A percentile compares a stretch with the other conserved stretches of the same genome.
Conservation (phyloP, 2,113 vertebrate genomes). For the Pelusios castaneus region DNA sequence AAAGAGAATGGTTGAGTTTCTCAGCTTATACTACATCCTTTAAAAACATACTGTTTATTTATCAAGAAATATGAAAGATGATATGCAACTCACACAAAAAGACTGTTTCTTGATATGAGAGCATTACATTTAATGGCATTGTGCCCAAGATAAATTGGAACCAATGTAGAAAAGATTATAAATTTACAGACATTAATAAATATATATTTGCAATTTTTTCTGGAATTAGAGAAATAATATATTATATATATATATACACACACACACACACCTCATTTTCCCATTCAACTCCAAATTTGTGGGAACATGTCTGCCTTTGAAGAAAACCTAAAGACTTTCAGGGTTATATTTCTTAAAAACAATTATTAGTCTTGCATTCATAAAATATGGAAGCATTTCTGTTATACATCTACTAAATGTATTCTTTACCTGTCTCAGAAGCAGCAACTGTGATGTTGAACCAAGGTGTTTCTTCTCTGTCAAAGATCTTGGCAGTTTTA, state of each 20-base stretch:
- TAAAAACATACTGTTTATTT: background rate
- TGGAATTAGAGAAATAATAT: background rate
- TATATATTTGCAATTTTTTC: background rate
- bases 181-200: background rate
- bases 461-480: constrained; percentile 91
- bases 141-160: background rate
- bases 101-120: background rate
- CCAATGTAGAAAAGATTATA: background rate
- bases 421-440: constrained; percentile 91
- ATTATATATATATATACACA: too few relatives aligned
- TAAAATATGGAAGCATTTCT: background rate
- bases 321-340: background rate
- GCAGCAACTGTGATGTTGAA: constrained; percentile 95
- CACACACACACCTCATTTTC: background rate
- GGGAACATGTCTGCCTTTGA: fast-evolving
- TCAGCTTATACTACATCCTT: background rate
- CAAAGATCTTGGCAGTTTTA: constrained; percentile 87
- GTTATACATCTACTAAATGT: background rate
- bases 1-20: background rate
- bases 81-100: background rate
- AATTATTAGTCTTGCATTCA: background rate
- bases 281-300: background rate
- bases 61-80: background rate
- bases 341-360: background rate
- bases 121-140: background rate